phyloP scores from a whole-genome alignment of 2,888 invertebrate genomes.

The Limnephilus lunatus region DNA sequence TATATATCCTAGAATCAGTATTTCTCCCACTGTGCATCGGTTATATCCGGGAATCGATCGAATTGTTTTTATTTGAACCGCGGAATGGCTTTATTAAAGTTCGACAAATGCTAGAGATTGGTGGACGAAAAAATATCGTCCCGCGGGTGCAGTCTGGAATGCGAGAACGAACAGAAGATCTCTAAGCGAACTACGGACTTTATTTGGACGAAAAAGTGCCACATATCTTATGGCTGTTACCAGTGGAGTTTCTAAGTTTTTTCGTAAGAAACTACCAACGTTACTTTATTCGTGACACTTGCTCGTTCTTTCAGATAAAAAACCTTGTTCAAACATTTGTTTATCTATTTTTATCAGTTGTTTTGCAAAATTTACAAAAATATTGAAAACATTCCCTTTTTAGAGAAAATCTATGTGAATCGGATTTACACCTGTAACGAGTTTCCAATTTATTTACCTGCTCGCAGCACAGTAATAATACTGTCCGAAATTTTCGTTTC shows the following conservation, averaged over 20 bases:
- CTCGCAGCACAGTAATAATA: not conserved
- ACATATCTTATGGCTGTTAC: not conserved
- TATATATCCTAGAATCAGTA: too few relatives aligned
- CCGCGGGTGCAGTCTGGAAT: not conserved
- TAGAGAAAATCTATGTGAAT: not conserved
- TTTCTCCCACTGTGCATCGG: too few relatives aligned
- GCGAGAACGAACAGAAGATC: not conserved
- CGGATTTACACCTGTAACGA: not conserved
- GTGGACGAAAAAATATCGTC: not conserved
- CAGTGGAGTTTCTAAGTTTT: not conserved
- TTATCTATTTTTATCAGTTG: too few relatives aligned
- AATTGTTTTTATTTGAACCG: too few relatives aligned
- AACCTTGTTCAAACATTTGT: not conserved
- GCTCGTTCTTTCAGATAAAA: not conserved
- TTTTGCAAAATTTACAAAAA: too few relatives aligned
- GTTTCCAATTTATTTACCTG: not conserved
- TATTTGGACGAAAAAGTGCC: not conserved
- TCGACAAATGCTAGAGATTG: too few relatives aligned
- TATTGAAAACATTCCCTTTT: not conserved
- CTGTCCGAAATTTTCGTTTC: not conserved
- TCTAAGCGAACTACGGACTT: not conserved
- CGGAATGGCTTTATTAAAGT: too few relatives aligned
- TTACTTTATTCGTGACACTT: not conserved
- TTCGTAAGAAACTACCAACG: not conserved
- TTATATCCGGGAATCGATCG: too few relatives aligned